Evolutionary conservation across 2,113 vertebrate genomes (phyloP).

Genomic region (Brienomyrus brachyistius): DNA sequence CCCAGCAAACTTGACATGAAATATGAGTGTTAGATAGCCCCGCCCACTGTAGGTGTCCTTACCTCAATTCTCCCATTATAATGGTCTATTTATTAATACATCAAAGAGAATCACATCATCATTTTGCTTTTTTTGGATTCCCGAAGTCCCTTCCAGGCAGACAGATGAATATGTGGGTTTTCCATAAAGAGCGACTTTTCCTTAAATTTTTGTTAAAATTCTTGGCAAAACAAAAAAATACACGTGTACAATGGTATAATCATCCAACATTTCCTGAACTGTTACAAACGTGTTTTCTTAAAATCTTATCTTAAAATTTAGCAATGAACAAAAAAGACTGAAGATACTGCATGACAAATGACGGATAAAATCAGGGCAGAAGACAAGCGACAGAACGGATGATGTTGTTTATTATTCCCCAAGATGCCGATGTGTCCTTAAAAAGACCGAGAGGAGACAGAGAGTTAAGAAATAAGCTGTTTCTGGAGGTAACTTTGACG

Average conservation of each 20-base stretch:
- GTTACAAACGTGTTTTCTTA: neutral
- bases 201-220: neutral
- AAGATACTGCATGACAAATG: neutral
- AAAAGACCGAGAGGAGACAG: constrained; percentile 23
- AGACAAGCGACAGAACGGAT: neutral
- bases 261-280: neutral
- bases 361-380: neutral
- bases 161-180: neutral
- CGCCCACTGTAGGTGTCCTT: neutral
- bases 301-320: neutral
- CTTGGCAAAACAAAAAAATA: neutral
- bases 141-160: neutral
- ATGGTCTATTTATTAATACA: neutral
- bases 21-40: neutral
- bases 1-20: neutral
- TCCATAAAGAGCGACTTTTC: neutral
- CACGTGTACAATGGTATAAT: neutral
- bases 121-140: neutral
- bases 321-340: neutral
- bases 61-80: neutral
- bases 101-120: neutral
- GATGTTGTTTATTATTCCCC: neutral
- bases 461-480: constrained; percentile 43
- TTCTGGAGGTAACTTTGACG: constrained; percentile 68
- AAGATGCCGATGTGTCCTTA: neutral